Conservation (phyloP, 2,888 invertebrate genomes). For the Sycophila texana region DNA sequence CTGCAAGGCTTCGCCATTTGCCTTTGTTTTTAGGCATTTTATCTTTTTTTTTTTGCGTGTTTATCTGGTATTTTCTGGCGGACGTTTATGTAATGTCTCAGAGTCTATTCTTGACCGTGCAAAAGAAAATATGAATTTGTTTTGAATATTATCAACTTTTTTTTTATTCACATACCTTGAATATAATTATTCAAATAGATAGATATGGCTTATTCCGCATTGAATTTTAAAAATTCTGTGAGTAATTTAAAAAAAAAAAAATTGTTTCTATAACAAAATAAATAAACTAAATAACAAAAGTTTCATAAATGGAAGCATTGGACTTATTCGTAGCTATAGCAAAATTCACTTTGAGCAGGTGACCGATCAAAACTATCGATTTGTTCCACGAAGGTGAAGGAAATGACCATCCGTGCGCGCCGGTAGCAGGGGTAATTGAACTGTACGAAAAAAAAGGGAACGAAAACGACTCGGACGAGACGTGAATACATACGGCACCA, state of each 20-base stretch:
- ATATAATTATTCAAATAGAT: too few relatives aligned
- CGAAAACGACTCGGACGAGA: constrained; percentile 33
- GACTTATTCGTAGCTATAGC: background rate
- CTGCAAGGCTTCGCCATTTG: background rate
- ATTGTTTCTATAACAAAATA: too few relatives aligned
- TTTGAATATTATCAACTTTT: too few relatives aligned
- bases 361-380: background rate
- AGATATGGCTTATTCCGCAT: too few relatives aligned
- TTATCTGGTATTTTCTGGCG: background rate
- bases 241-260: background rate
- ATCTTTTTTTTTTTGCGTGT: background rate
- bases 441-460: constrained; percentile 32
- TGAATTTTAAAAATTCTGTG: too few relatives aligned
- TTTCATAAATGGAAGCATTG: background rate
- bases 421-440: constrained; percentile 40
- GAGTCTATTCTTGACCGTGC: too few relatives aligned
- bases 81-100: too few relatives aligned
- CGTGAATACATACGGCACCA: constrained; percentile 24
- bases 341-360: background rate
- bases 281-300: background rate
- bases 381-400: background rate
- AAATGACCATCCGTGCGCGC: background rate
- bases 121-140: too few relatives aligned
- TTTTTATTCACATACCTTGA: too few relatives aligned
- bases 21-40: background rate